Percentiles rank a stretch among this genome's conserved stretches.
phyloP scores from a whole-genome alignment of 2,888 invertebrate genomes.

The Rhingia rostrata region DNA sequence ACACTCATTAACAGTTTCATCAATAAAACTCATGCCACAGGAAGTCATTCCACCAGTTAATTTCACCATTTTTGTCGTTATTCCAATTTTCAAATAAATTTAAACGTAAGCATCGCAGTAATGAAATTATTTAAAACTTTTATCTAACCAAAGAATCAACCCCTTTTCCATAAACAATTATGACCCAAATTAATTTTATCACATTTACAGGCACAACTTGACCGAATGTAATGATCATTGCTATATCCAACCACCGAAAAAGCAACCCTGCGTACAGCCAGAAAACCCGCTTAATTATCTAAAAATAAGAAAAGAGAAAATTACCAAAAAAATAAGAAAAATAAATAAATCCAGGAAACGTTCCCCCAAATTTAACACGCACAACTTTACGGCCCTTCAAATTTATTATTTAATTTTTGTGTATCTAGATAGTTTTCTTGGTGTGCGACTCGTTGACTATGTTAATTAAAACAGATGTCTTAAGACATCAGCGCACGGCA shows the following conservation, averaged over 20 bases:
- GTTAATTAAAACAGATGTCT: slow-evolving; percentile 74
- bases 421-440: slow-evolving; percentile 17
- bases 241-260: slow-evolving; percentile 4
- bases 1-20: no score
- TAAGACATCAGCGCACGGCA: slow-evolving; percentile 70
- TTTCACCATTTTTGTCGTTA: not conserved
- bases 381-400: slow-evolving; percentile 49
- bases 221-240: slow-evolving; percentile 35
- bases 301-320: slow-evolving; percentile 17
- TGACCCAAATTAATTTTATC: slow-evolving; percentile 70
- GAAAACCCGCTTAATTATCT: slow-evolving; percentile 24
- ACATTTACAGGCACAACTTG: slow-evolving; percentile 64
- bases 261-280: slow-evolving; percentile 12
- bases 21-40: no score
- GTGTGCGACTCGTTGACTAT: slow-evolving; percentile 39
- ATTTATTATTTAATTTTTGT: slow-evolving; percentile 54
- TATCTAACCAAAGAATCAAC: slow-evolving; percentile 52
- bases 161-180: slow-evolving; percentile 56
- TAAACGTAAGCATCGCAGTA: slow-evolving; percentile 47
- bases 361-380: slow-evolving; percentile 71
- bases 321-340: not conserved
- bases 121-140: slow-evolving; percentile 57
- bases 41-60: not conserved
- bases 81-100: slow-evolving; percentile 34
- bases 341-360: slow-evolving; percentile 69